These are phyloP conservation scores for Neoarius graeffei DNA, from an alignment of 2,113 vertebrate genomes.

Conservation along the genomic window DNA sequence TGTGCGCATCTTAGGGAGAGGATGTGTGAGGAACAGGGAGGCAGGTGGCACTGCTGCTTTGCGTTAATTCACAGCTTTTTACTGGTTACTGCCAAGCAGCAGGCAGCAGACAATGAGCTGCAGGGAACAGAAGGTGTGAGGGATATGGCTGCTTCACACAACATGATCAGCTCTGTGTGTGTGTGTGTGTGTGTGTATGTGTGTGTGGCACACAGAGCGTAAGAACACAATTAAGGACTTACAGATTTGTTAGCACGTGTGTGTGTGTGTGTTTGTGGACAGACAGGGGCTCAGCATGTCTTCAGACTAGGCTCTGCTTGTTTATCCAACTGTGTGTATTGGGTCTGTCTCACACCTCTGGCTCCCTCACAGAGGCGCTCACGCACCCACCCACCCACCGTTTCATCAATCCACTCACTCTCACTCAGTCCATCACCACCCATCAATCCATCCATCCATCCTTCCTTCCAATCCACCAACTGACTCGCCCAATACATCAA, in stretches of 20 bases:
- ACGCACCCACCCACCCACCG: not conserved
- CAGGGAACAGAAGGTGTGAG: conserved; percentile 52
- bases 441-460: not conserved
- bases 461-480: not conserved
- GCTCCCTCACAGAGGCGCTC: conserved; percentile 6
- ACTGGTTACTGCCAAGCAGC: conserved; percentile 49
- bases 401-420: not conserved
- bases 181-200: conserved; percentile 1
- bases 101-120: conserved; percentile 36
- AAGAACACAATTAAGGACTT: not conserved
- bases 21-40: conserved; percentile 23
- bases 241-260: conserved; percentile 13
- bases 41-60: conserved; percentile 54
- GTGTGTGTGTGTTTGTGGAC: conserved; percentile 8
- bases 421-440: not conserved
- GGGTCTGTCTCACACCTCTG: conserved; percentile 44
- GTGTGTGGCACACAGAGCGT: not conserved
- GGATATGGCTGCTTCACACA: conserved; percentile 32
- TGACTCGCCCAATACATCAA: not conserved
- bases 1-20: not conserved
- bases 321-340: conserved; percentile 16
- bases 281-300: conserved; percentile 39
- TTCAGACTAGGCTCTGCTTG: conserved; percentile 19
- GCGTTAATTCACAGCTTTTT: conserved; percentile 57
- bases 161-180: conserved; percentile 30